Conservation (phyloP, 2,113 vertebrate species). For the Reinhardtius hippoglossoides region DNA sequence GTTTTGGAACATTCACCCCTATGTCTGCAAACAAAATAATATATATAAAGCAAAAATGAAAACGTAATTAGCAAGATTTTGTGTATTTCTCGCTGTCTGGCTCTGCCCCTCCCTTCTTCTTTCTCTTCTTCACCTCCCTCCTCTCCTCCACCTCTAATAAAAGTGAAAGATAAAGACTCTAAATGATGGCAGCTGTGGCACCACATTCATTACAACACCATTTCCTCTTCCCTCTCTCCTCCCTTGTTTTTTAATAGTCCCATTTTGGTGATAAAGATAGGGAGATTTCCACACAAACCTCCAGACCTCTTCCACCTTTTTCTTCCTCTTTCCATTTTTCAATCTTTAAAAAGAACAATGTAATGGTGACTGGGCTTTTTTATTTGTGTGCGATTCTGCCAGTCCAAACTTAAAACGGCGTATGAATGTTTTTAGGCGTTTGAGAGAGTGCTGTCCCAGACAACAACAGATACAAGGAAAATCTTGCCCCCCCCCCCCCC, state of each 20-base stretch:
- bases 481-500: slow-evolving; percentile 17
- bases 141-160: slow-evolving; percentile 61
- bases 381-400: background rate
- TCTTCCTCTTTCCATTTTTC: background rate
- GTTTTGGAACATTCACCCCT: no score
- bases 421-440: slow-evolving; percentile 27
- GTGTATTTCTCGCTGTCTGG: background rate
- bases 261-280: slow-evolving; percentile 59
- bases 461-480: slow-evolving; percentile 27
- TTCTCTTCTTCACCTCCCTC: slow-evolving; percentile 13
- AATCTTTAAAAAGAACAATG: background rate
- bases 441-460: background rate
- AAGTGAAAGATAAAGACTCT: slow-evolving; percentile 68
- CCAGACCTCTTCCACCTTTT: slow-evolving; percentile 22
- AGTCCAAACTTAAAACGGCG: background rate
- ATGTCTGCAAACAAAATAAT: background rate
- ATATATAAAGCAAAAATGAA: background rate
- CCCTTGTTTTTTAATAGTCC: slow-evolving; percentile 54
- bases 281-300: slow-evolving; percentile 50
- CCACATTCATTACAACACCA: slow-evolving; percentile 54
- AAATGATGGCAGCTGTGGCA: slow-evolving; percentile 68
- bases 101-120: background rate
- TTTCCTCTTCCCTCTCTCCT: slow-evolving; percentile 45
- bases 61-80: background rate
- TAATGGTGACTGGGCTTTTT: background rate